Base-by-base conservation (phyloP, 2,797 vertebrate genomes). In the Lophotriccus pileatus region DNA sequence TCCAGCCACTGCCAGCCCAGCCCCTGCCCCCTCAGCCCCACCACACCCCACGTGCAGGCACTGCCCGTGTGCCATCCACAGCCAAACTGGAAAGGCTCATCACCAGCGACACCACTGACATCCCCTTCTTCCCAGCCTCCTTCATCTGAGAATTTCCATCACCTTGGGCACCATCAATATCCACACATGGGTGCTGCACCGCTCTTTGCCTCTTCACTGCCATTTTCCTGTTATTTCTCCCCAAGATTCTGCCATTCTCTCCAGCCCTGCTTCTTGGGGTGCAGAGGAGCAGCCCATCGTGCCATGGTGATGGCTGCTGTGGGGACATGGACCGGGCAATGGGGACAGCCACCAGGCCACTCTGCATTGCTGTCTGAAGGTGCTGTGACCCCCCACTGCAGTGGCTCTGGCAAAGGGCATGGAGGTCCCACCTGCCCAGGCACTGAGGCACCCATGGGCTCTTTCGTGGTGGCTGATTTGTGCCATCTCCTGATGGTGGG, bases 281-380 rank as follows among this genome's bases (percentile, higher is more conserved):
- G 74, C 47, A 36, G 46, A 12, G 43, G 8, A 49, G 36, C 14
- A 17, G 72, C 59, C 55, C 59, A 15, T 2, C 2, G 23, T 49
- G 55, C 59, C 55, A 22, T 4, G 2, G 2, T 52, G 37, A 21
- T 10, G 14, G 11, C 10, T 47, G 5, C 17, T 2, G 0, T 7
- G 32, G 32, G 41, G 63, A 50, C 46, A n/a, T 1, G 4, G 37
- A n/a, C 10, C 0, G 0, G 36, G 34, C 2, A 5, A 58, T 36
- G 47, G 32, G 43, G 56, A 69, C 30, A 15, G 28, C 20, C 32
- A 6, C 21, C 19, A 12, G 34, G 39, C 9, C 9, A 10, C 43
- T 11, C 24, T 5, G 66, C n/a, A 4, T 41, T 37, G 12, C 52
- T 7, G 5, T 46, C 2, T 62, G 59, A 62, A 30, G 1, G 15